Percentiles rank a stretch among this genome's conserved stretches.
Conservation (phyloP, 2,888 invertebrate genomes). For the Vannuccia rotundouncinata region DNA sequence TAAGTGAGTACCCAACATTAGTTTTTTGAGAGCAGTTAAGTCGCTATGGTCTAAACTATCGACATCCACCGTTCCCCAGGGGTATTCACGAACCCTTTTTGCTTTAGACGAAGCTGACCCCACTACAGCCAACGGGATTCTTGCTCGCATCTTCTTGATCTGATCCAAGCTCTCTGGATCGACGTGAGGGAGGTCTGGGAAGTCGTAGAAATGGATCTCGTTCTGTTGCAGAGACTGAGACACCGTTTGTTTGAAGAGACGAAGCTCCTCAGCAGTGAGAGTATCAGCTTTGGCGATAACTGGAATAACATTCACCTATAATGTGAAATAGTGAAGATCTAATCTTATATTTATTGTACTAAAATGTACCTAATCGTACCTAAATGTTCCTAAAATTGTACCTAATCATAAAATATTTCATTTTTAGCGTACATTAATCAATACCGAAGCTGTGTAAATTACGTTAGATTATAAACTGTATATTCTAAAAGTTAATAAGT, state of each 20-base stretch:
- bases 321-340: background rate
- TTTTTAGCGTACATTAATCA: too few species aligned
- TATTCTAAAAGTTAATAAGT: too few species aligned
- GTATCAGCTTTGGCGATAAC: slow-evolving; percentile 98
- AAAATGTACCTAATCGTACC: too few species aligned
- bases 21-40: background rate
- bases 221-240: slow-evolving; percentile 90
- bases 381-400: too few species aligned
- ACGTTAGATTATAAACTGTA: too few species aligned
- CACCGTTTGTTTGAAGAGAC: slow-evolving; percentile 88
- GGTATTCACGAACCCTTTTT: background rate
- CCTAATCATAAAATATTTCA: too few species aligned
- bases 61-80: background rate
- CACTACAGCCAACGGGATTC: slow-evolving; percentile 96
- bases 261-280: slow-evolving; percentile 92
- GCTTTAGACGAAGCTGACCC: slow-evolving; percentile 59
- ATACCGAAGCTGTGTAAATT: too few species aligned
- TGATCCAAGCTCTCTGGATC: slow-evolving; percentile 63
- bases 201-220: slow-evolving; percentile 97
- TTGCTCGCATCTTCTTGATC: slow-evolving; percentile 64
- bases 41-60: background rate
- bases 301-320: slow-evolving; percentile 90
- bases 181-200: slow-evolving; percentile 64
- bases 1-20: background rate
- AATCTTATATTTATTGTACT: too few species aligned